These are phyloP conservation scores for Antheraea pernyi DNA, from an alignment of 1,140 invertebrate species.

Conservation along the genomic window DNA sequence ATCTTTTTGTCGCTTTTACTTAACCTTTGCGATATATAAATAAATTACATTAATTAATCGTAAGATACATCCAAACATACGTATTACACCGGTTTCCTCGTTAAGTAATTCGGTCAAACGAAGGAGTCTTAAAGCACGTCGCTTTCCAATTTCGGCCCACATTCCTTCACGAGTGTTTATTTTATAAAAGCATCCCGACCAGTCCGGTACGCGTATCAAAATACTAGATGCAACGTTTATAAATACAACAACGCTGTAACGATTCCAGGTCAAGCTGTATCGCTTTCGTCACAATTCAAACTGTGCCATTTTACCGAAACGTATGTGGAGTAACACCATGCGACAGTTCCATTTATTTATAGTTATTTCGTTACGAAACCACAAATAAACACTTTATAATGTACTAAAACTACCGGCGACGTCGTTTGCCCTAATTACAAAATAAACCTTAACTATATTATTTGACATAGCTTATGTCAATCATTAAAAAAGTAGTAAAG, in stretches of 20 bases:
- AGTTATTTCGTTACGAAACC: background rate
- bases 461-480: too few relatives aligned
- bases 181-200: conserved; percentile 38
- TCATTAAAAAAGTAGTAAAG: too few relatives aligned
- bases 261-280: conserved; percentile 26
- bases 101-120: conserved; percentile 13
- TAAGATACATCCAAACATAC: too few relatives aligned
- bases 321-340: background rate
- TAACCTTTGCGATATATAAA: too few relatives aligned
- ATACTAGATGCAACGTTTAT: conserved; percentile 27
- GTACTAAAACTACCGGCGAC: too few relatives aligned
- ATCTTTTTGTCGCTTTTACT: too few relatives aligned
- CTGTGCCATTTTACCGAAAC: background rate
- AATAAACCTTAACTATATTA: too few relatives aligned
- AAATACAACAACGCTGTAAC: conserved; percentile 28
- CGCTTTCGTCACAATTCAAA: conserved; percentile 24
- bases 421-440: too few relatives aligned
- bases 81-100: background rate
- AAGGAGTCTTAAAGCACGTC: conserved; percentile 18
- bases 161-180: conserved; percentile 55
- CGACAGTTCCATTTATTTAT: conserved; percentile 4
- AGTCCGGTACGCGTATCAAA: conserved; percentile 23
- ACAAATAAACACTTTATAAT: background rate
- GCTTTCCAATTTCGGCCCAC: conserved; percentile 48
- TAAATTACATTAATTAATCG: too few relatives aligned